Evolutionary conservation across 2,113 vertebrate genomes (phyloP).

Genomic region (Apaloderma vittatum): DNA sequence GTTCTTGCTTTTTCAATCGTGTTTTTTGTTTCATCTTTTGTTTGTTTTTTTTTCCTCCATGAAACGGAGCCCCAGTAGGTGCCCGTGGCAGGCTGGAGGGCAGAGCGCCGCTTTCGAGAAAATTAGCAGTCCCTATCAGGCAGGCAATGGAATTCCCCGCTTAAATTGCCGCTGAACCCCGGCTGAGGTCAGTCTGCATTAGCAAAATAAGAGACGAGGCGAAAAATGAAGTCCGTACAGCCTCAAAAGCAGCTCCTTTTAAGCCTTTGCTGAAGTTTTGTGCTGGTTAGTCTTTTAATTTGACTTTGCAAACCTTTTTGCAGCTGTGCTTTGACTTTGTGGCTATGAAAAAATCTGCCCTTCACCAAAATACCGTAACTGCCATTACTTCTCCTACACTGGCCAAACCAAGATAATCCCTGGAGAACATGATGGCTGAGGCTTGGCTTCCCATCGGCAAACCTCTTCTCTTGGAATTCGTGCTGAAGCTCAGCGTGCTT

Average conservation of each 20-base stretch:
- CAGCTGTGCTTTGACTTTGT: background rate
- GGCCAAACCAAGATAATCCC: background rate
- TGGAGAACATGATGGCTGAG: background rate
- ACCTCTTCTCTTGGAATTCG: background rate
- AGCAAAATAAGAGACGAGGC: background rate
- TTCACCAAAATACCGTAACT: background rate
- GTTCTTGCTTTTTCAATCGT: too few species aligned
- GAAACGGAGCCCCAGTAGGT: too few species aligned
- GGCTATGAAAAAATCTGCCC: background rate
- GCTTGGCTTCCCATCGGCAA: background rate
- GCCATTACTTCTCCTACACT: background rate
- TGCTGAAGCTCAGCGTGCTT: background rate
- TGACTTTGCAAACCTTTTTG: background rate
- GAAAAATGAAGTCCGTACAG: fast-evolving
- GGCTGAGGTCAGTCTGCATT: fast-evolving
- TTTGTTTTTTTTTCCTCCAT: too few species aligned
- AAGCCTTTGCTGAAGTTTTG: background rate
- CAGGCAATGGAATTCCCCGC: fast-evolving
- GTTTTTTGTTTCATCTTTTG: too few species aligned
- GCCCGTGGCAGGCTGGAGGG: too few species aligned
- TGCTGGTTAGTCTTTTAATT: background rate
- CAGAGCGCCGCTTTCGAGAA: fast-evolving
- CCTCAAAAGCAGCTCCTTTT: background rate
- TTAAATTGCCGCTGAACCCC: background rate
- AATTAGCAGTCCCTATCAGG: fast-evolving